These are phyloP conservation scores for Pomatostomus ruficeps DNA, from an alignment of 2,113 vertebrate genomes.

Conservation along the genomic window DNA sequence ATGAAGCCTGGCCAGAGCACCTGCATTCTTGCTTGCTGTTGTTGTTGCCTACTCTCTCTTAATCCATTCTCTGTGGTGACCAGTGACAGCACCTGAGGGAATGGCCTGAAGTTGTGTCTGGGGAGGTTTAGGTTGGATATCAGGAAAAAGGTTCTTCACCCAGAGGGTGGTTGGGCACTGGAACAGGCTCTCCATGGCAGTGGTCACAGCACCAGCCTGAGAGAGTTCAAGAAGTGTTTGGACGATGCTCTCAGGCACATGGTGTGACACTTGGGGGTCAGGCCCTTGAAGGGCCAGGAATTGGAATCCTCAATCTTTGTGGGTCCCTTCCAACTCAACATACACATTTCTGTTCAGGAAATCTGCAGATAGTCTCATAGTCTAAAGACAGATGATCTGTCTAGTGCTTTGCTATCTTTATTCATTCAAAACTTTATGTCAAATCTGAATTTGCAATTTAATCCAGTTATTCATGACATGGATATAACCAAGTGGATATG, in stretches of 20 bases:
- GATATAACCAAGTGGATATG: not conserved
- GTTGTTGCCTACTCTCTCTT: not conserved
- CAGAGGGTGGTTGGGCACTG: not conserved
- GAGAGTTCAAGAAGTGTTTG: not conserved
- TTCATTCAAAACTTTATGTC: not conserved
- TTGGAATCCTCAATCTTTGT: rapidly evolving
- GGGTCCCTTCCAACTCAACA: not conserved
- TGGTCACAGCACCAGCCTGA: not conserved
- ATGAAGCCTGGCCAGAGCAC: not conserved
- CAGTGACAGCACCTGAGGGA: not conserved
- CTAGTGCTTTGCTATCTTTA: not conserved
- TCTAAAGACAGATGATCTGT: not conserved
- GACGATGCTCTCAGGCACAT: not conserved
- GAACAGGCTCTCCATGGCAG: not conserved
- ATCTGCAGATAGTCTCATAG: not conserved
- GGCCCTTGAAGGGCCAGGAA: not conserved
- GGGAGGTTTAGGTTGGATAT: not conserved
- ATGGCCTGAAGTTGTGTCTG: not conserved
- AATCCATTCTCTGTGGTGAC: not conserved
- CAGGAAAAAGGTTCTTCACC: not conserved
- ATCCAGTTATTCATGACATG: not conserved
- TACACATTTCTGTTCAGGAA: not conserved
- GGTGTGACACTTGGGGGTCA: too few relatives aligned
- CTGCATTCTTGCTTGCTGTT: not conserved
- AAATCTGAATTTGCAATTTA: not conserved